A percentile compares a stretch with the other conserved stretches of the same genome.
Conservation (phyloP, 1,140 invertebrate species). For the Pseudachorutes palmiensis region DNA sequence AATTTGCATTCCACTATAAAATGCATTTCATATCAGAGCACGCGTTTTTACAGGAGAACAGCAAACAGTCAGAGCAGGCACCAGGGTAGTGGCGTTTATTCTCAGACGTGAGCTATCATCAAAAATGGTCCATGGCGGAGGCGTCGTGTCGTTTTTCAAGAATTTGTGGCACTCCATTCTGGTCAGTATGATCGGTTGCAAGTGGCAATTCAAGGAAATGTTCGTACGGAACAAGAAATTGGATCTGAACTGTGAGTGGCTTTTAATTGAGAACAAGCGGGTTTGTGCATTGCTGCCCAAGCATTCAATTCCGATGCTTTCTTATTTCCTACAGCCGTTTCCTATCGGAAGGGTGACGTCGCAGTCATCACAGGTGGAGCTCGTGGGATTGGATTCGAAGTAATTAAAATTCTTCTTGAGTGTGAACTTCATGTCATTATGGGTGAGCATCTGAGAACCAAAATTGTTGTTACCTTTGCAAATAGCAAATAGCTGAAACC, state of each 20-base stretch:
- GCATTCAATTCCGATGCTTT: background rate
- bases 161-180: background rate
- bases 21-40: too few relatives aligned
- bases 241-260: background rate
- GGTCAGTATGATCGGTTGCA: background rate
- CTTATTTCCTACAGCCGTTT: background rate
- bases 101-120: background rate
- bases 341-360: conserved; percentile 52
- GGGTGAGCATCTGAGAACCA: conserved; percentile 50
- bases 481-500: background rate
- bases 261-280: too few relatives aligned
- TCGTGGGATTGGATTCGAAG: conserved; percentile 69
- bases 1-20: too few relatives aligned
- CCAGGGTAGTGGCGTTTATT: background rate
- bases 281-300: too few relatives aligned
- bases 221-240: background rate
- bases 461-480: background rate
- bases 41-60: too few relatives aligned
- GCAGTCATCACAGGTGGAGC: conserved; percentile 82
- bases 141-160: background rate
- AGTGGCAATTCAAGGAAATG: background rate
- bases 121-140: background rate
- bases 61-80: too few relatives aligned
- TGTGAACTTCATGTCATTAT: conserved; percentile 75
- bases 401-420: conserved; percentile 66